A percentile compares a stretch with the other conserved stretches of the same genome.
Evolutionary conservation across 2,113 vertebrate genomes (phyloP).

Genomic region (Chaetura pelagica): DNA sequence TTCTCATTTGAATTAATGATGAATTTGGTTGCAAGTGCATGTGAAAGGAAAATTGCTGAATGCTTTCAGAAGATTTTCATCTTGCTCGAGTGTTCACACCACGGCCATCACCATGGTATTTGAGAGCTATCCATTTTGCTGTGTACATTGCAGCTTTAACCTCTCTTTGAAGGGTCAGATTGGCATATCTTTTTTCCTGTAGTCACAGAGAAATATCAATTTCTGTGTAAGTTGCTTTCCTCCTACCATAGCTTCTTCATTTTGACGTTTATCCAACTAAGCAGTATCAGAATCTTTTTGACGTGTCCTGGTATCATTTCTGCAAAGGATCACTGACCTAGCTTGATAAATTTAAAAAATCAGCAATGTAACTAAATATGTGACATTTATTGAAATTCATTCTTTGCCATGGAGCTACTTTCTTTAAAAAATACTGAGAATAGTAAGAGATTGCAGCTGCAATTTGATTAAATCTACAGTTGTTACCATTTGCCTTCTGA

Average conservation of each 20-base stretch:
- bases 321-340: conserved; percentile 70
- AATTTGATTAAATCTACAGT: conserved; percentile 81
- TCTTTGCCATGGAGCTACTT: conserved; percentile 72
- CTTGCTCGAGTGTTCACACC: conserved; percentile 34
- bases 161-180: background rate
- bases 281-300: conserved; percentile 63
- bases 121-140: conserved; percentile 39
- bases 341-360: conserved; percentile 71
- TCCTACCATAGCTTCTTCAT: conserved; percentile 34
- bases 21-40: conserved; percentile 29
- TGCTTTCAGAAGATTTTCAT: conserved; percentile 64
- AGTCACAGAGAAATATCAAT: conserved; percentile 25
- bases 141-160: background rate
- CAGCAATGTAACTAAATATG: conserved; percentile 73
- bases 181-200: background rate
- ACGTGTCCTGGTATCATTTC: conserved; percentile 50
- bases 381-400: conserved; percentile 83
- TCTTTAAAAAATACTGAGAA: conserved; percentile 75
- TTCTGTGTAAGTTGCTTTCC: conserved; percentile 42
- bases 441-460: conserved; percentile 76
- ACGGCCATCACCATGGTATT: conserved; percentile 17
- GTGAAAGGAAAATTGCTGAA: conserved; percentile 35
- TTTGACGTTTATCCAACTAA: conserved; percentile 63
- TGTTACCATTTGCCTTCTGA: conserved; percentile 77
- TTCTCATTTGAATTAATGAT: background rate